Evolutionary conservation across 2,797 vertebrate species (phyloP).

Genomic region (Liasis olivaceus): DNA sequence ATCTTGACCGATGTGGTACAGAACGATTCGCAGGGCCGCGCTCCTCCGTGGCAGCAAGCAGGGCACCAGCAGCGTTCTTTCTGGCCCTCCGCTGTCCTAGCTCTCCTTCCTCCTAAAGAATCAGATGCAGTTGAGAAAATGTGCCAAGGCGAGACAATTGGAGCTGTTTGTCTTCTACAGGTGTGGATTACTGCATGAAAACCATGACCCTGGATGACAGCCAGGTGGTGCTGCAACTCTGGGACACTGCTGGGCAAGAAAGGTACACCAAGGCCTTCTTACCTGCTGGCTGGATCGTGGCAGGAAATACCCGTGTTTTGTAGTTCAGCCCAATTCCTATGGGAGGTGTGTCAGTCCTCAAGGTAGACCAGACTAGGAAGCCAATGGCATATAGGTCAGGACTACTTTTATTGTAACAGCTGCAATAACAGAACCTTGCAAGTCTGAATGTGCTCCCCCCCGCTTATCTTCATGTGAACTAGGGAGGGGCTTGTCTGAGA

Average conservation of each 20-base stretch:
- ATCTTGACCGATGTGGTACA: no score
- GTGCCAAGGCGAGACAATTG: not conserved
- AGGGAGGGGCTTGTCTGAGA: not conserved
- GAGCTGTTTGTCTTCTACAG: slow-evolving; percentile 65
- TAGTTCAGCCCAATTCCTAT: not conserved
- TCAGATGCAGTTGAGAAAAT: no score
- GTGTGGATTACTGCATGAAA: slow-evolving; percentile 93
- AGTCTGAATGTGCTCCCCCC: not conserved
- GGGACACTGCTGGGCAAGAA: slow-evolving; percentile 96
- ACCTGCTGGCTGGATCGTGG: not conserved
- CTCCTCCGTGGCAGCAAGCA: no score
- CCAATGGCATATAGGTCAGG: no score
- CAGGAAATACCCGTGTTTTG: slow-evolving; percentile 28
- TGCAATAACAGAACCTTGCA: not conserved
- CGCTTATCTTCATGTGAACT: not conserved
- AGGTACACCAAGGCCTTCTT: slow-evolving; percentile 67
- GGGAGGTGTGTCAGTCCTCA: not conserved
- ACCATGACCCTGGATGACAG: slow-evolving; percentile 83
- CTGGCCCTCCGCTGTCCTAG: no score
- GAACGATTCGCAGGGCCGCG: no score
- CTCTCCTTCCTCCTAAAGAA: no score
- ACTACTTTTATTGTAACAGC: no score
- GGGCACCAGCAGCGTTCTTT: no score
- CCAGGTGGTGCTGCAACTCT: slow-evolving; percentile 88
- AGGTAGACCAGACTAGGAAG: not conserved